Evolutionary conservation across 2,888 invertebrate species (phyloP).

Genomic region (Callyntrura guangdongensis): DNA sequence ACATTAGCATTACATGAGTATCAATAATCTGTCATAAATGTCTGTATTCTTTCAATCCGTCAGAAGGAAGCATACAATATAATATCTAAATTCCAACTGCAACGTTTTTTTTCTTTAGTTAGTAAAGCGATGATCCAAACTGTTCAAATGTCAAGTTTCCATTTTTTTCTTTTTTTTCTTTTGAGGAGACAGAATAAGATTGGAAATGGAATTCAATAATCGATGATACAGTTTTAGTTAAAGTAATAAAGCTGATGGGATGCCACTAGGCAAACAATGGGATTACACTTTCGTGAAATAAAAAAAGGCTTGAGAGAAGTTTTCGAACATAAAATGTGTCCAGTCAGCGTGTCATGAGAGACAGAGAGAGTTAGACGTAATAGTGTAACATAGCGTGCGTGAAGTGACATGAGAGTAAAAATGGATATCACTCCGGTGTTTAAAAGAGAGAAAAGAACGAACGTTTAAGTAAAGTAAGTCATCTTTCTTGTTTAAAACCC

Average conservation of each 20-base stretch:
- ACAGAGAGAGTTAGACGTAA: background rate
- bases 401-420: constrained; percentile 64
- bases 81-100: constrained; percentile 32
- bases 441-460: background rate
- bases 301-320: constrained; percentile 41
- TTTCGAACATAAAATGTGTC: constrained; percentile 44
- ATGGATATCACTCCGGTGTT: constrained; percentile 45
- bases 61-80: background rate
- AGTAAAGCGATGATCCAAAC: constrained; percentile 19
- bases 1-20: constrained; percentile 54
- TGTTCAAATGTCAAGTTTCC: constrained; percentile 48
- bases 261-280: constrained; percentile 62
- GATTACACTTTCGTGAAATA: constrained; percentile 46
- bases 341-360: constrained; percentile 30
- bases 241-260: constrained; percentile 37
- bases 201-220: constrained; percentile 45
- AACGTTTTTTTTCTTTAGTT: background rate
- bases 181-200: background rate
- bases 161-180: background rate
- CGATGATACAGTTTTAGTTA: constrained; percentile 32
- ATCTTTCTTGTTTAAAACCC: constrained; percentile 63
- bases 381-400: constrained; percentile 54
- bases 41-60: background rate
- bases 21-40: constrained; percentile 66
- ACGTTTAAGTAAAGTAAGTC: constrained; percentile 67